A percentile compares a stretch with the other conserved stretches of the same genome.
Conservation (phyloP, 2,888 invertebrate species). For the Mellilla xanthometata region DNA sequence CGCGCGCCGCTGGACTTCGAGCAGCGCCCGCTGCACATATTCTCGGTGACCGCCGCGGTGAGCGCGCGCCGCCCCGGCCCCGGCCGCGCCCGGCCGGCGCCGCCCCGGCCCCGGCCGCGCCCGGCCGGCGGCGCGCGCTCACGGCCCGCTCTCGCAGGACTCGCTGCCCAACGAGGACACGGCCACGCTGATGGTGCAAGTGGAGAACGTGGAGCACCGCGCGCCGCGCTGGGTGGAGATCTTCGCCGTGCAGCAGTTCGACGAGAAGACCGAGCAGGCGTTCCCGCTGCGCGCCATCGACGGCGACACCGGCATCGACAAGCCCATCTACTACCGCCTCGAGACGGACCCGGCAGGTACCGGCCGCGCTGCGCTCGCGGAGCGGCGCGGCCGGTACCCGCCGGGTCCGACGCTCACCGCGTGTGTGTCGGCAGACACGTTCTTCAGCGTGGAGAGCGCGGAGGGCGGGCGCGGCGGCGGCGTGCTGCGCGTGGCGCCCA, state of each 20-base stretch:
- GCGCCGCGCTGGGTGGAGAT: constrained; percentile 83
- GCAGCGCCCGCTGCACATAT: constrained; percentile 76
- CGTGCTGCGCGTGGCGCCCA: constrained; percentile 55
- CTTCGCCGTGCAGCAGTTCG: constrained; percentile 79
- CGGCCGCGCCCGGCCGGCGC: constrained; percentile 76
- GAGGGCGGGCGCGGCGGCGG: constrained; percentile 56
- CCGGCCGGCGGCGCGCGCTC: constrained; percentile 37
- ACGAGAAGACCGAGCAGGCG: constrained; percentile 71
- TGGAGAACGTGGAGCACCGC: constrained; percentile 82
- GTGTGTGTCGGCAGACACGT: constrained; percentile 57
- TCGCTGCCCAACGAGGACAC: constrained; percentile 63
- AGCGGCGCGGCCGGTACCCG: too few species aligned
- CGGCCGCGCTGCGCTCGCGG: too few species aligned
- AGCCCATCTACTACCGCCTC: constrained; percentile 76
- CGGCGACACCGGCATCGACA: constrained; percentile 83
- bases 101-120: constrained; percentile 78
- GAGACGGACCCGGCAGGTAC: constrained; percentile 60
- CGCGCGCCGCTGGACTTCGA: constrained; percentile 65
- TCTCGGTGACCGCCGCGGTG: constrained; percentile 79
- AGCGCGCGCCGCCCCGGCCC: background rate
- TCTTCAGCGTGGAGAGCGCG: constrained; percentile 59
- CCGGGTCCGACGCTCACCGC: too few species aligned
- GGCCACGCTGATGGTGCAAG: constrained; percentile 78
- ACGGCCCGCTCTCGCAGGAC: constrained; percentile 49
- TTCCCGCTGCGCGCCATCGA: constrained; percentile 82